Conservation (phyloP, 2,888 invertebrate genomes). For the Hypsopygia costalis region DNA sequence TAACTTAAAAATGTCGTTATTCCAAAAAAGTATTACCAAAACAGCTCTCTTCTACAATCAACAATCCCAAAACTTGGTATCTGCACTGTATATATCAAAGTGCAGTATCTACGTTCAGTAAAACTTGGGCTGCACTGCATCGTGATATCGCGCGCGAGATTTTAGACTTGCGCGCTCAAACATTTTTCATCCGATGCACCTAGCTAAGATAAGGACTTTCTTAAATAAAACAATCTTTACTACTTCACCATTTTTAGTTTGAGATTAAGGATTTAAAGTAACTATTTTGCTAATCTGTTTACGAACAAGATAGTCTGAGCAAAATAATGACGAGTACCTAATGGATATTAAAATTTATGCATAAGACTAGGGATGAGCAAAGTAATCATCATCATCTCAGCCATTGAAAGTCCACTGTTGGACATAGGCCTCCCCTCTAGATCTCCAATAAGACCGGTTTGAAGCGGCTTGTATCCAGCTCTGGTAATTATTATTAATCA, state of each 20-base stretch:
- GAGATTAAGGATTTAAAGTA: background rate
- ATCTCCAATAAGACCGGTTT: no score
- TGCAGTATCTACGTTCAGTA: background rate
- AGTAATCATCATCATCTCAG: no score
- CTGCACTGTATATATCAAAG: slow-evolving; percentile 38
- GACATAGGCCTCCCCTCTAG: no score
- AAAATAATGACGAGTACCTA: no score
- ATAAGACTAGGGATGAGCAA: no score
- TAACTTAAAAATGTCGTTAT: no score
- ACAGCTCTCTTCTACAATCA: slow-evolving; percentile 6
- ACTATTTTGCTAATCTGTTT: background rate
- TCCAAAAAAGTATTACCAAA: no score
- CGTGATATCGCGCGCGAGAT: slow-evolving; percentile 7
- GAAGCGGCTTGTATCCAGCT: no score
- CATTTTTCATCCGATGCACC: slow-evolving; percentile 9
- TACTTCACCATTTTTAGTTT: background rate
- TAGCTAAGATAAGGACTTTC: background rate
- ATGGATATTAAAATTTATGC: no score
- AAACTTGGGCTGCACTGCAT: background rate
- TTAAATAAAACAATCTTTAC: background rate
- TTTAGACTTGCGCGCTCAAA: background rate
- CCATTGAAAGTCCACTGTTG: no score
- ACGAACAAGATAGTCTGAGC: background rate
- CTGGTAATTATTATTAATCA: no score
- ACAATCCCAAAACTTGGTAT: slow-evolving; percentile 38